Percentiles rank a stretch among this genome's conserved stretches.
phyloP scores from a whole-genome alignment of 1,140 invertebrate genomes.

The Bombus difficillimus region DNA sequence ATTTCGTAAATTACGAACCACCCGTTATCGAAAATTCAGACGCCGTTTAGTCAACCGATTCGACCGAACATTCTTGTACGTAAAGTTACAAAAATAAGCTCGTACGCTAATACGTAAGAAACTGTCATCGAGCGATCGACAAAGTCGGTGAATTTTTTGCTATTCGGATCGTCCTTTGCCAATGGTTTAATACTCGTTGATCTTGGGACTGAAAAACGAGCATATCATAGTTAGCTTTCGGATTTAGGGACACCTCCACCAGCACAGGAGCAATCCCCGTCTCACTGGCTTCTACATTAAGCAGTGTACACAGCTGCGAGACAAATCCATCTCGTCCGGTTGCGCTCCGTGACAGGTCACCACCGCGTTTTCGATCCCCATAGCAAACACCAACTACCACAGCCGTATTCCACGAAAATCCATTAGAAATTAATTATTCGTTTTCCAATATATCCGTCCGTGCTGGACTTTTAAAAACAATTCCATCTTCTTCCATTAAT shows the following conservation, averaged over 20 bases:
- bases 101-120: neutral
- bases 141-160: neutral
- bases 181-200: constrained; percentile 47
- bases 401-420: constrained; percentile 23
- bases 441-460: neutral
- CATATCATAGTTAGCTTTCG: constrained; percentile 66
- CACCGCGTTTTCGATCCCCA: constrained; percentile 53
- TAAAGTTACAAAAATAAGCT: neutral
- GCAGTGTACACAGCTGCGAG: constrained; percentile 79
- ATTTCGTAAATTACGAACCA: constrained; percentile 70
- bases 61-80: neutral
- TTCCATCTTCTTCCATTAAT: neutral
- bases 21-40: constrained; percentile 45
- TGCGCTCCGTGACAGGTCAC: constrained; percentile 59
- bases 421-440: constrained; percentile 74
- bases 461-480: neutral
- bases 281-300: constrained; percentile 71
- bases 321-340: constrained; percentile 74
- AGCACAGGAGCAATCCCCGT: constrained; percentile 65
- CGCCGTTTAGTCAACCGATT: constrained; percentile 26
- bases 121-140: neutral
- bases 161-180: neutral
- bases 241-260: constrained; percentile 71
- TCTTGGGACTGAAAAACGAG: constrained; percentile 53
- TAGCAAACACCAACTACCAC: constrained; percentile 60